A percentile compares a stretch with the other conserved stretches of the same genome.
Conservation (phyloP, 2,888 invertebrate genomes). For the Mythimna lalbum region DNA sequence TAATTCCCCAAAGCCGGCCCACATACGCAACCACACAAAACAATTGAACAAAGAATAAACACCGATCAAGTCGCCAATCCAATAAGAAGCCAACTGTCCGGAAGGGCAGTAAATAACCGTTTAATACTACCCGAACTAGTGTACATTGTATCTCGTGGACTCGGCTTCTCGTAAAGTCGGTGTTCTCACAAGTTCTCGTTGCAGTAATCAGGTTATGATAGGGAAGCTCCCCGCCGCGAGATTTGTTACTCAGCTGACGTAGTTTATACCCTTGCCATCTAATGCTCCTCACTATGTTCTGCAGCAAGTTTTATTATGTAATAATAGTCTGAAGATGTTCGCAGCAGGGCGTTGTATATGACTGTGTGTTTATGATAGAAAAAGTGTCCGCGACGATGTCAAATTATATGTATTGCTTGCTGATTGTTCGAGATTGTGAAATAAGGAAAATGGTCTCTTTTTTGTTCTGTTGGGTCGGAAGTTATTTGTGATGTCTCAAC, state of each 20-base stretch:
- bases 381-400: not conserved
- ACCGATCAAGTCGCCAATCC: conserved; percentile 34
- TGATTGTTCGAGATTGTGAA: conserved; percentile 5
- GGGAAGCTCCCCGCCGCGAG: conserved; percentile 59
- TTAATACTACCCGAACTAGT: conserved; percentile 24
- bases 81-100: conserved; percentile 50
- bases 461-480: not conserved
- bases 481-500: not conserved
- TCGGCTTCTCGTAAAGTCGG: conserved; percentile 17
- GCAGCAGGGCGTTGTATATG: conserved; percentile 15
- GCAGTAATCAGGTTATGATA: conserved; percentile 64
- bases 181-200: conserved; percentile 14
- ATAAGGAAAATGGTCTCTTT: conserved; percentile 20
- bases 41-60: conserved; percentile 44
- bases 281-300: conserved; percentile 18
- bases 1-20: not conserved
- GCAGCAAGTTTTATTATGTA: conserved; percentile 19
- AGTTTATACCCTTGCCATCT: conserved; percentile 52
- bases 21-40: conserved; percentile 14
- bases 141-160: not conserved
- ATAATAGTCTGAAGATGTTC: conserved; percentile 17
- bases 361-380: not conserved
- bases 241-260: conserved; percentile 56
- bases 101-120: conserved; percentile 61
- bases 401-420: conserved; percentile 16